Conservation (phyloP, 2,113 vertebrate species). For the Amphiprion percula region DNA sequence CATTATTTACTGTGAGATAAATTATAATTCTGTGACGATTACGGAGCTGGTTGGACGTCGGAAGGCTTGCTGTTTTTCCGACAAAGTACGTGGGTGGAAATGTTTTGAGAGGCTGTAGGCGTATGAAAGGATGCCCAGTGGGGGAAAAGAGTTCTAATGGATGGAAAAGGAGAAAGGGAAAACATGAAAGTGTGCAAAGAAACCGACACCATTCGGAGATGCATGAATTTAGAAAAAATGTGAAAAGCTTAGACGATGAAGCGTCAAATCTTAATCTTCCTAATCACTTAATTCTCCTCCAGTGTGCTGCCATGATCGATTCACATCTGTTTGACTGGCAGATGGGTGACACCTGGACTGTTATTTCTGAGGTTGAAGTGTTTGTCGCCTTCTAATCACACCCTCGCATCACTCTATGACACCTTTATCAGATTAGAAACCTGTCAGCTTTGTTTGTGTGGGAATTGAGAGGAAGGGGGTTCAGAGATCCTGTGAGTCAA, state of each 20-base stretch:
- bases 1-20: constrained; percentile 5
- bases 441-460: constrained; percentile 35
- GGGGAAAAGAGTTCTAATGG: constrained; percentile 31
- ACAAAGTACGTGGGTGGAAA: constrained; percentile 52
- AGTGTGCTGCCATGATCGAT: constrained; percentile 27
- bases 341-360: constrained; percentile 36
- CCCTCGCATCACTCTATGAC: constrained; percentile 45
- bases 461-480: not conserved
- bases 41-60: constrained; percentile 40
- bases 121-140: constrained; percentile 46
- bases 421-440: constrained; percentile 57
- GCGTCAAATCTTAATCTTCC: not conserved
- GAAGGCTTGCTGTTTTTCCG: constrained; percentile 47
- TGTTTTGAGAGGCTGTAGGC: constrained; percentile 49
- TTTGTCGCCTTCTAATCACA: constrained; percentile 64
- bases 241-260: not conserved
- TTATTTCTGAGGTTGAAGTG: constrained; percentile 61
- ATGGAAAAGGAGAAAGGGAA: constrained; percentile 14
- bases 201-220: constrained; percentile 20
- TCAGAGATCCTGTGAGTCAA: constrained; percentile 44
- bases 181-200: constrained; percentile 12
- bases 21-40: constrained; percentile 35
- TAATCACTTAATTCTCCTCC: not conserved
- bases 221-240: not conserved
- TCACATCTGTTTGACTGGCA: constrained; percentile 53